Evolutionary conservation across 2,888 invertebrate genomes (phyloP), one percentile per base, ranked within the genome.

Genomic region (Heliconius cydno): DNA sequence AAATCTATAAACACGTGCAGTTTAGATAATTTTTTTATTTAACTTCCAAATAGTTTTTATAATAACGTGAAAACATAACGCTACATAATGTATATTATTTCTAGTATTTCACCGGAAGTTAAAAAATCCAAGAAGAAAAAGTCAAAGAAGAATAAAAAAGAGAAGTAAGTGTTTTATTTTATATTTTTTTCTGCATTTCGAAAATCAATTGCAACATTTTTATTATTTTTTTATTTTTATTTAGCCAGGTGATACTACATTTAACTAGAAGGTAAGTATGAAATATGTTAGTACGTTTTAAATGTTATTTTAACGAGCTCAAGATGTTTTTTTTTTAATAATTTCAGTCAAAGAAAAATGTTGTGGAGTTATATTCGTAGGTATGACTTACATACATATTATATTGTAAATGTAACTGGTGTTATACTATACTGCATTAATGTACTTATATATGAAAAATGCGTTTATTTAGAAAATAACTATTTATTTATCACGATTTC

Each of bases 121-220:
- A 97, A 97, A 91, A 97, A 96, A 88, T 94, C 96, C 83, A 97
- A 97, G 94, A 97, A 97, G 96, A 97, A 97, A 94, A 97, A 97
- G 90, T 96, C 97, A 0, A 97, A 97, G 91, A 97, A 96, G 92
- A 96, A 96, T 88, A 97, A 97, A 91, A 97, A 96, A 91, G 97
- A 97, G 85, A 97, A 96, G 97, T 97, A 94, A 95, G 96, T 96
- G 89, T 82, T 78, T 30, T 74, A 80, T 77, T 70, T 82, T 79
- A 75, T 82, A 71, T 78, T 78, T 81, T 76, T 77, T 79, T 82
- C 79, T 63, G 75, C 41, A 83, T 81, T 81, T n/a, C 5, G 83
- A 38, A 68, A 38, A 70, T 85, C 84, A 82, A 84, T 86, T 84
- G 84, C 82, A 85, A 85, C 83, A 34, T 73, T 77, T 71, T 68